A percentile compares a stretch with the other conserved stretches of the same genome.
Conservation (phyloP, 2,888 invertebrate genomes). For the Agonopterix subpropinquella region DNA sequence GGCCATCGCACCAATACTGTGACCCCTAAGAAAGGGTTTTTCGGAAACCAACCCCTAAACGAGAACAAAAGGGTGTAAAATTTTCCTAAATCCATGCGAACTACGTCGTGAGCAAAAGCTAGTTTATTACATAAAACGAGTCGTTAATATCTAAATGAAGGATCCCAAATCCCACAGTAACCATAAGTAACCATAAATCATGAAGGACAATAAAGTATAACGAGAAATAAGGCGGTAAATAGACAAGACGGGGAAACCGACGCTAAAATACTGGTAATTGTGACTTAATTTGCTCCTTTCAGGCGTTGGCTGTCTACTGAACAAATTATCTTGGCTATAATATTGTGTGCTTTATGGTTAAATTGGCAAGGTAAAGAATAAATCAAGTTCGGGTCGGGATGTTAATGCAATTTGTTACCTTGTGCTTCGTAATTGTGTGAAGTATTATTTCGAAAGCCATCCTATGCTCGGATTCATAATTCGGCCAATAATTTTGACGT, state of each 20-base stretch:
- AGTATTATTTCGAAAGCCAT: no score
- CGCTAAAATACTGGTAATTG: constrained; percentile 38
- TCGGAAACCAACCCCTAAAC: no score
- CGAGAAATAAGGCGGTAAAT: constrained; percentile 25
- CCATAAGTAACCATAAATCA: constrained; percentile 22
- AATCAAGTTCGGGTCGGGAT: constrained; percentile 18
- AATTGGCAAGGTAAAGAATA: constrained; percentile 28
- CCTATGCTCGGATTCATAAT: no score
- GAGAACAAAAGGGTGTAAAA: no score
- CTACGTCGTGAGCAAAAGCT: no score
- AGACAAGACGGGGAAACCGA: constrained; percentile 14
- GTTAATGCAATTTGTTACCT: no score
- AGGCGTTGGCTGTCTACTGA: constrained; percentile 25
- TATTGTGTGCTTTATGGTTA: constrained; percentile 29
- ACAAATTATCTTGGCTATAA: constrained; percentile 36
- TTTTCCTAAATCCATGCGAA: no score
- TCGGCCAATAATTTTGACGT: no score
- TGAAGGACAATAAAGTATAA: constrained; percentile 29
- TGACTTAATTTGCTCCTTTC: constrained; percentile 42
- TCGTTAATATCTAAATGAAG: background rate
- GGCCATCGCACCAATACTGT: no score
- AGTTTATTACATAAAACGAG: no score
- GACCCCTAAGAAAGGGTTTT: no score
- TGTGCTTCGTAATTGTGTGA: no score
- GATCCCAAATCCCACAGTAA: constrained; percentile 8